Percentiles rank a stretch among this genome's conserved stretches.
These are phyloP conservation scores for Drosophila sp. DNA, from an alignment of 1,140 invertebrate genomes.

Conservation along the genomic window DNA sequence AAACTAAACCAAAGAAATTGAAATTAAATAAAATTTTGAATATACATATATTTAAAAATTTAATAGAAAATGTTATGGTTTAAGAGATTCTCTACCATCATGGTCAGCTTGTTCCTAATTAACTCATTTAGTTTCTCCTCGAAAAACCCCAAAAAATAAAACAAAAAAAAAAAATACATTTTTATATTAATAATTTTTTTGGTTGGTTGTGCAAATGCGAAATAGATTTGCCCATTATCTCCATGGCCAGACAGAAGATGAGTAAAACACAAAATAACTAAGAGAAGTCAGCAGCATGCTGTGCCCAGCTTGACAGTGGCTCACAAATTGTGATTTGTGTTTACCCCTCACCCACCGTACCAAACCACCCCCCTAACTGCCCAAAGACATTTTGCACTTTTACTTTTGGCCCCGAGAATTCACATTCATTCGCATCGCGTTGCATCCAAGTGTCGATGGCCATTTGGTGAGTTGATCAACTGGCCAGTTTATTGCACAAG, in stretches of 20 bases:
- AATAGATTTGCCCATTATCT: constrained; percentile 37
- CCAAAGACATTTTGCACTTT: constrained; percentile 50
- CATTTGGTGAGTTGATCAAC: constrained; percentile 48
- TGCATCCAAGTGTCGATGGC: constrained; percentile 24
- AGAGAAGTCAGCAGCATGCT: constrained; percentile 32
- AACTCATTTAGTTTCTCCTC: constrained; percentile 50
- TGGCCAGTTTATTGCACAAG: constrained; percentile 55
- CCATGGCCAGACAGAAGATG: constrained; percentile 55
- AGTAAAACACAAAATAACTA: constrained; percentile 33
- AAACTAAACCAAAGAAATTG: too few species aligned
- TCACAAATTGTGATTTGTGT: constrained; percentile 36
- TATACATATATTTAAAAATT: too few species aligned
- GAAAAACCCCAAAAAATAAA: constrained; percentile 12
- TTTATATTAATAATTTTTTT: constrained; percentile 5
- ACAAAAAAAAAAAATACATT: constrained; percentile 16
- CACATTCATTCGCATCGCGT: constrained; percentile 23
- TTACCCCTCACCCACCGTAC: constrained; percentile 22
- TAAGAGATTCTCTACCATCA: too few species aligned
- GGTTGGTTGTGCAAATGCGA: neutral
- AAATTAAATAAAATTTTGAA: too few species aligned
- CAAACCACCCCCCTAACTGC: constrained; percentile 7
- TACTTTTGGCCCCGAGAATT: constrained; percentile 50
- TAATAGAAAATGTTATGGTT: too few species aligned
- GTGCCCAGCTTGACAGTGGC: constrained; percentile 33
- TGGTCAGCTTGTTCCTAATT: constrained; percentile 26